A percentile compares a stretch with the other conserved stretches of the same genome.
phyloP scores from a whole-genome alignment of 2,797 vertebrate species.

The Limnodromus scolopaceus region DNA sequence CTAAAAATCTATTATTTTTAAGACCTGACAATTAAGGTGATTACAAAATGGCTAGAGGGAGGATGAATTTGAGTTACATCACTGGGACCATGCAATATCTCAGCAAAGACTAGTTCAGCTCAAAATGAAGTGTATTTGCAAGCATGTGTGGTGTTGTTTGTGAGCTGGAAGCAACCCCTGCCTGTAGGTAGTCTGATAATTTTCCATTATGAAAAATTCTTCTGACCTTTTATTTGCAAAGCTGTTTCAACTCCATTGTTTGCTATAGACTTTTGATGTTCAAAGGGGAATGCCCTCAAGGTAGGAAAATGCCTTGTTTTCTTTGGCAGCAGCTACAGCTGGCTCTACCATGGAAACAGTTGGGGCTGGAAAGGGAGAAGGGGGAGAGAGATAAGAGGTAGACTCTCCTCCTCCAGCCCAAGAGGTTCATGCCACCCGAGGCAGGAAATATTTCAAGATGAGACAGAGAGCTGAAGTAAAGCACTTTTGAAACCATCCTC shows the following conservation, averaged over 20 bases:
- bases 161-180: slow-evolving; percentile 12
- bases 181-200: slow-evolving; percentile 22
- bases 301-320: slow-evolving; percentile 68
- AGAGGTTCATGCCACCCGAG: not conserved
- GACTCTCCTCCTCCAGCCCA: not conserved
- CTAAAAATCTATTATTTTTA: not conserved
- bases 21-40: slow-evolving; percentile 31
- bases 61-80: slow-evolving; percentile 7
- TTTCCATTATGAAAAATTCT: slow-evolving; percentile 63
- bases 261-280: slow-evolving; percentile 63
- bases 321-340: slow-evolving; percentile 39
- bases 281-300: slow-evolving; percentile 68
- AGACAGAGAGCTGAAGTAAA: not conserved
- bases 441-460: not conserved
- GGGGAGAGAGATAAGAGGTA: slow-evolving; percentile 11
- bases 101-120: not conserved
- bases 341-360: slow-evolving; percentile 11
- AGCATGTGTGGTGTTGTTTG: not conserved
- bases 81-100: not conserved
- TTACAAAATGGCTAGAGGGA: slow-evolving; percentile 27
- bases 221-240: slow-evolving; percentile 64
- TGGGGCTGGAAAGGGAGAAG: slow-evolving; percentile 14
- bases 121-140: not conserved
- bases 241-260: slow-evolving; percentile 61
- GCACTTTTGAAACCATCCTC: not conserved